phyloP scores from a whole-genome alignment of 2,113 vertebrate species.

The Lamprotornis superbus region DNA sequence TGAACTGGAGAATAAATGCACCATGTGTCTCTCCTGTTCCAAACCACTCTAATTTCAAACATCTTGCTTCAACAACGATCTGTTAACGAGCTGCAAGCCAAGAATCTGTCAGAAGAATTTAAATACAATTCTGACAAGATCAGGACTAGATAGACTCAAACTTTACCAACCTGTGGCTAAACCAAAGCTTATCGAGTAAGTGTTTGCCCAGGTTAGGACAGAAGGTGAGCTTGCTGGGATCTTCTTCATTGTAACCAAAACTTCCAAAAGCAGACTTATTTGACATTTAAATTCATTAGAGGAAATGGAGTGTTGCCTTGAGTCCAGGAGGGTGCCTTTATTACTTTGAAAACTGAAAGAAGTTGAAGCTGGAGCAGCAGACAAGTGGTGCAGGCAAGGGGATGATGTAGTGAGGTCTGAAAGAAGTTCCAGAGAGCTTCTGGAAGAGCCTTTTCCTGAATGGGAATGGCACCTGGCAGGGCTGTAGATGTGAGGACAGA shows the following conservation, averaged over 20 bases:
- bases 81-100: slow-evolving; percentile 49
- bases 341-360: background rate
- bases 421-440: background rate
- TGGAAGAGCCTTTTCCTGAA: background rate
- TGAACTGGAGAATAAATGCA: background rate
- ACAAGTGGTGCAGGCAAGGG: background rate
- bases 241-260: background rate
- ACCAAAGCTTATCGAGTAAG: background rate
- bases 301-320: background rate
- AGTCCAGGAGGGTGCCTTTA: background rate
- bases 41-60: slow-evolving; percentile 48
- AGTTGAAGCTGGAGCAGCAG: slow-evolving; percentile 6
- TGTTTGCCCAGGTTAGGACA: background rate
- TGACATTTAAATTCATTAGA: background rate
- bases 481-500: background rate
- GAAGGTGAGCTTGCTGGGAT: background rate
- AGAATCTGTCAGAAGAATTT: slow-evolving; percentile 58
- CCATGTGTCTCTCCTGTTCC: slow-evolving; percentile 57
- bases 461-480: background rate
- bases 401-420: background rate
- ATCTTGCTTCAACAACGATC: slow-evolving; percentile 53
- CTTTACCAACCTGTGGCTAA: slow-evolving; percentile 23
- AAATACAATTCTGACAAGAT: slow-evolving; percentile 54
- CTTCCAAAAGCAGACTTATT: background rate
- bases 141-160: slow-evolving; percentile 34